Evolutionary conservation across 2,888 invertebrate genomes (phyloP).

Genomic region (Spilosoma lubricipeda): DNA sequence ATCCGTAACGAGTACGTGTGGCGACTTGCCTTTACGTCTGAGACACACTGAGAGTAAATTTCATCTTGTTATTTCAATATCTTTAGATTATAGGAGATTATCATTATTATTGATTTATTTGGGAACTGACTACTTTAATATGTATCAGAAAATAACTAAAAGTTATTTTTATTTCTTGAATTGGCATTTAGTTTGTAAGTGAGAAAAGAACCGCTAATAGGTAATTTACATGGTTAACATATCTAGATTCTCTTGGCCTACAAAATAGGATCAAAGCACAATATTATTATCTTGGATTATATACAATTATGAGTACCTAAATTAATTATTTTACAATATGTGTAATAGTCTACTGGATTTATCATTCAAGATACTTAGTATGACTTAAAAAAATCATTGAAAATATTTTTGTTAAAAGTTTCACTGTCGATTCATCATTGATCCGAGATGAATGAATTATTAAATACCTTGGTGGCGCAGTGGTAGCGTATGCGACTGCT

Average conservation of each 20-base stretch:
- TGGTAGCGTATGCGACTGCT: too few species aligned
- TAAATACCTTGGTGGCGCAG: too few species aligned
- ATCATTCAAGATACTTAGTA: neutral
- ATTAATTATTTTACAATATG: neutral
- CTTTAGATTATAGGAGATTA: too few species aligned
- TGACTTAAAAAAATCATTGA: neutral
- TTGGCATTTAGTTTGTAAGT: neutral
- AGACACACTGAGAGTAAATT: constrained; percentile 49
- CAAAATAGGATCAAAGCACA: neutral
- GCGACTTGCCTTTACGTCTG: constrained; percentile 40
- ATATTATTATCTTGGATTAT: too few species aligned
- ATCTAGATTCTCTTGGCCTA: neutral
- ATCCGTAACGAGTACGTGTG: constrained; percentile 67
- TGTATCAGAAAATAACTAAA: neutral
- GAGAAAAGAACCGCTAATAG: neutral
- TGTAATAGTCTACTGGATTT: neutral
- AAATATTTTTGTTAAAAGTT: neutral
- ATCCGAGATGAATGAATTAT: too few species aligned
- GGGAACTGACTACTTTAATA: neutral
- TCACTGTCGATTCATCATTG: neutral
- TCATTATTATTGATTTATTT: too few species aligned
- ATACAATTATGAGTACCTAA: too few species aligned
- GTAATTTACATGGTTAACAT: neutral
- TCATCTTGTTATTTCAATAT: too few species aligned
- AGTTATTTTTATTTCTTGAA: too few species aligned